phyloP scores from a whole-genome alignment of 2,113 vertebrate species.

The Anarrhichthys ocellatus region DNA sequence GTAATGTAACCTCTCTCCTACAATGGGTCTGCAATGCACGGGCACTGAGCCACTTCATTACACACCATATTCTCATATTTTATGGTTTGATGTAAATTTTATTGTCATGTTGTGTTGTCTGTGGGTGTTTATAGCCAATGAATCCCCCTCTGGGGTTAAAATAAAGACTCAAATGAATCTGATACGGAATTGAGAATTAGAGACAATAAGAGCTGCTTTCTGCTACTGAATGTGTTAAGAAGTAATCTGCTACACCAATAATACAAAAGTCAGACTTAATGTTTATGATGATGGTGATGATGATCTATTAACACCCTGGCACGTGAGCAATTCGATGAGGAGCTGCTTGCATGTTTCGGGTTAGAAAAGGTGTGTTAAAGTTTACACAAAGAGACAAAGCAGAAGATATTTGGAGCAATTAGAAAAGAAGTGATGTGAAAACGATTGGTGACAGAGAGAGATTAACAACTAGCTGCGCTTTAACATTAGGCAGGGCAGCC shows the following conservation, averaged over 20 bases:
- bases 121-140: slow-evolving; percentile 23
- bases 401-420: slow-evolving; percentile 21
- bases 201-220: slow-evolving; percentile 1
- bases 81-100: slow-evolving; percentile 37
- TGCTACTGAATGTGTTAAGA: neutral
- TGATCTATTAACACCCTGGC: neutral
- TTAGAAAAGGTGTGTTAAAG: neutral
- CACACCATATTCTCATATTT: slow-evolving; percentile 39
- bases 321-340: neutral
- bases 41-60: slow-evolving; percentile 18
- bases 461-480: slow-evolving; percentile 1
- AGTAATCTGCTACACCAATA: slow-evolving; percentile 1
- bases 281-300: neutral
- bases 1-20: neutral
- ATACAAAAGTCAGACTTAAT: neutral
- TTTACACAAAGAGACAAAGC: slow-evolving; percentile 5
- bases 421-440: slow-evolving; percentile 51
- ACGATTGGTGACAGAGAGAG: slow-evolving; percentile 4
- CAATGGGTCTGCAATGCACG: neutral
- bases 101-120: slow-evolving; percentile 30
- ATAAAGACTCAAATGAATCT: slow-evolving; percentile 9
- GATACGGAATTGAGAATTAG: neutral
- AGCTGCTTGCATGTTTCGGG: neutral
- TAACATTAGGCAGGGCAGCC: slow-evolving; percentile 9
- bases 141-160: slow-evolving; percentile 8